A percentile compares a stretch with the other conserved stretches of the same genome.
Conservation (phyloP, 1,140 invertebrate genomes). For the Pissodes strobi region DNA sequence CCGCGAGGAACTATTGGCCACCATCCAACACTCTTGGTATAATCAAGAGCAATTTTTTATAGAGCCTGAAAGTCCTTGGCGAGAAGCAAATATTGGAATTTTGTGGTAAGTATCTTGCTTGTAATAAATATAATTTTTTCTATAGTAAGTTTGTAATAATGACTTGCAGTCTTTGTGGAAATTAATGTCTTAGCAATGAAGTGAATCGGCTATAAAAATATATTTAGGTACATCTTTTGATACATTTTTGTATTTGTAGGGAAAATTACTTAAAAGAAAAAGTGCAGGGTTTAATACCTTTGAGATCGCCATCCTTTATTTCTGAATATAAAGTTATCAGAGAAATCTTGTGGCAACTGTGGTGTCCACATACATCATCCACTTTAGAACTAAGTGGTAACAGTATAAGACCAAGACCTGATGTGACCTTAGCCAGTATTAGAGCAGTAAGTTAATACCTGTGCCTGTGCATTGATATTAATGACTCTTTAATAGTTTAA, state of each 20-base stretch:
- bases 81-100: constrained; percentile 48
- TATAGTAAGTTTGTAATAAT: background rate
- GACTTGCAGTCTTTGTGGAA: background rate
- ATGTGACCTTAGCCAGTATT: constrained; percentile 50
- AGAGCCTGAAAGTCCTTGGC: constrained; percentile 40
- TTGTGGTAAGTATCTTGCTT: constrained; percentile 38
- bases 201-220: background rate
- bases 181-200: background rate
- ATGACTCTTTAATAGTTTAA: too few species aligned
- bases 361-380: constrained; percentile 42
- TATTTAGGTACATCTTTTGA: background rate
- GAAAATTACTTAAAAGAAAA: constrained; percentile 42
- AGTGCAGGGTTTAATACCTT: constrained; percentile 39
- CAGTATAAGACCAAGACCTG: constrained; percentile 40
- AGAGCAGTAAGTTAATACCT: constrained; percentile 41
- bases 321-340: constrained; percentile 53
- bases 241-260: constrained; percentile 35
- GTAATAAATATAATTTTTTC: background rate
- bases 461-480: too few species aligned
- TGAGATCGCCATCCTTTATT: constrained; percentile 42
- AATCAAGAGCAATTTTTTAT: constrained; percentile 29
- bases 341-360: constrained; percentile 52
- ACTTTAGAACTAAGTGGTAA: constrained; percentile 44
- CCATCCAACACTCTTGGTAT: constrained; percentile 45
- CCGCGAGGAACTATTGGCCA: constrained; percentile 38